Percentiles rank a stretch among this genome's conserved stretches.
Conservation (phyloP, 2,797 vertebrate genomes). For the Aphelocoma californica region DNA sequence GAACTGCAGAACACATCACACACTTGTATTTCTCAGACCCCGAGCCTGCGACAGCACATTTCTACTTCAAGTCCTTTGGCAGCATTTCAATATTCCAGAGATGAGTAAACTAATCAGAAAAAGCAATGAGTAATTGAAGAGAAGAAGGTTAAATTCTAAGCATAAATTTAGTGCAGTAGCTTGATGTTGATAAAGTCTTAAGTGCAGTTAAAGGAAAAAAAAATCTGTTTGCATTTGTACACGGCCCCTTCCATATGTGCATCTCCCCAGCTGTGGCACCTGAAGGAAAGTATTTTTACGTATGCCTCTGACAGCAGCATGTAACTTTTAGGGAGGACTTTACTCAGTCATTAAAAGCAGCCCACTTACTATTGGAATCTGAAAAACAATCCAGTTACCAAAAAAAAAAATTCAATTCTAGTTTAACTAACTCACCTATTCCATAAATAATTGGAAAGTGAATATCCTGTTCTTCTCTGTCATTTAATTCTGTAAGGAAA, state of each 20-base stretch:
- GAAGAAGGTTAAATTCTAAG: background rate
- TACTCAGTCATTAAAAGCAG: background rate
- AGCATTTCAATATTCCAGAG: background rate
- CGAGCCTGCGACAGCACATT: accelerated
- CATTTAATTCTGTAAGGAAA: conserved; percentile 85
- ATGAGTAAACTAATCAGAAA: background rate
- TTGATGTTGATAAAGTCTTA: background rate
- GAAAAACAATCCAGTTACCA: background rate
- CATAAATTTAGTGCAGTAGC: background rate
- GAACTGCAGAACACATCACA: background rate
- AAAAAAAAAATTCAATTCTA: background rate
- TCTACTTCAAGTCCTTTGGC: background rate
- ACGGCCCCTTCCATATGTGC: accelerated
- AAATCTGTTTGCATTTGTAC: background rate
- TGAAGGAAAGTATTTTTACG: background rate
- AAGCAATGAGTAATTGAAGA: background rate
- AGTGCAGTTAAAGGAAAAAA: background rate
- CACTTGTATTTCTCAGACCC: background rate
- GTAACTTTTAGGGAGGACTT: background rate
- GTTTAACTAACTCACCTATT: conserved; percentile 83
- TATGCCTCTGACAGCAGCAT: background rate
- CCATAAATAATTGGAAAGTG: conserved; percentile 91
- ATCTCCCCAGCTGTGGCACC: background rate
- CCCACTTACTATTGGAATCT: background rate
- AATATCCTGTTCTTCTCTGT: conserved; percentile 81